Conservation (phyloP, 2,113 vertebrate genomes). For the Cervus canadensis region DNA sequence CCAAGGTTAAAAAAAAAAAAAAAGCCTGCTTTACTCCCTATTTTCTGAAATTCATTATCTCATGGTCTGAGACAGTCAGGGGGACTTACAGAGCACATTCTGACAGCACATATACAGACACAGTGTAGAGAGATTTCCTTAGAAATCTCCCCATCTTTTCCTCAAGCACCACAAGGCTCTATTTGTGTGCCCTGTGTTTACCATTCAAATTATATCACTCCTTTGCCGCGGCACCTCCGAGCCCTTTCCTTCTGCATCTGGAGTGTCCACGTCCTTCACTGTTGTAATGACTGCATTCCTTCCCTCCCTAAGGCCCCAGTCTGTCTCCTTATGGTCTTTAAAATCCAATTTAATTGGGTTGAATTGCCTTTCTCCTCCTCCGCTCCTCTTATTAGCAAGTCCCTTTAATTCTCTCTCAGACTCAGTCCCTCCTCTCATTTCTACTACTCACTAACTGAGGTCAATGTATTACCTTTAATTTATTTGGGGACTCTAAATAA, state of each 20-base stretch:
- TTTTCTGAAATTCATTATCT: background rate
- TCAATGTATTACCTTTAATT: constrained; percentile 34
- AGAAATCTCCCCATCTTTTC: background rate
- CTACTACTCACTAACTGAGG: background rate
- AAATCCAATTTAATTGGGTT: background rate
- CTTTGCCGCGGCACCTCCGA: background rate
- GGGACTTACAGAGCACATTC: background rate
- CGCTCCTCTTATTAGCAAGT: background rate
- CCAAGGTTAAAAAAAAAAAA: background rate
- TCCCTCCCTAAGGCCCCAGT: background rate
- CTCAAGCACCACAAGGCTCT: background rate
- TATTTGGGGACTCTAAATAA: constrained; percentile 37
- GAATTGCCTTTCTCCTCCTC: background rate
- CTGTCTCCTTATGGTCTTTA: background rate
- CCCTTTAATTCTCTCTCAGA: background rate
- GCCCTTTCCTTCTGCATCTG: background rate
- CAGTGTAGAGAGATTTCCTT: background rate
- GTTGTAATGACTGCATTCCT: background rate
- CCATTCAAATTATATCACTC: background rate
- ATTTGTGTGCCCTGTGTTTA: background rate
- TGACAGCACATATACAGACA: background rate
- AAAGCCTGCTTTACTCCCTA: background rate
- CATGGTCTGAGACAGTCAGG: background rate
- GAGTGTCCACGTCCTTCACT: background rate
- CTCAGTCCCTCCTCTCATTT: background rate